Evolutionary conservation across 1,140 invertebrate species (phyloP).

Genomic region (Euura lappo): DNA sequence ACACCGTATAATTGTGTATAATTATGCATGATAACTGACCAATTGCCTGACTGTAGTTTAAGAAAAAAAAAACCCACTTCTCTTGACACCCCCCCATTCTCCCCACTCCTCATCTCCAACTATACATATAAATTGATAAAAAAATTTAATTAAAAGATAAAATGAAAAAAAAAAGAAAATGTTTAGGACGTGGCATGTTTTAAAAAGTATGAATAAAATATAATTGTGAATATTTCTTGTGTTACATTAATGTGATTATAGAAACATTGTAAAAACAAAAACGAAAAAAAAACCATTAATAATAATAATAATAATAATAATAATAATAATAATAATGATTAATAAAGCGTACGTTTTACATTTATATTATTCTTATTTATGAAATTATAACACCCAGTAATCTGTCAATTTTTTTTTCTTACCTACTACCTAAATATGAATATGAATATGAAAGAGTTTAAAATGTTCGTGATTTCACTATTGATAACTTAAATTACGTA

Average conservation of each 20-base stretch:
- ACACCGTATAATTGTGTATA: slow-evolving; percentile 4
- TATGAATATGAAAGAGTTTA: no score
- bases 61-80: slow-evolving; percentile 45
- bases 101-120: no score
- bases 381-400: no score
- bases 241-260: slow-evolving; percentile 60
- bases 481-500: no score
- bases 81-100: slow-evolving; percentile 40
- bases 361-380: slow-evolving; percentile 31
- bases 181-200: slow-evolving; percentile 55
- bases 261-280: slow-evolving; percentile 57
- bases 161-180: slow-evolving; percentile 34
- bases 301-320: no score
- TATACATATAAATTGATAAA: no score
- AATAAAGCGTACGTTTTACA: slow-evolving; percentile 63
- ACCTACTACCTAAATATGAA: no score
- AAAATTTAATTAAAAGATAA: background rate
- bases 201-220: slow-evolving; percentile 51
- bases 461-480: no score
- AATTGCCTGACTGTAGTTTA: slow-evolving; percentile 57
- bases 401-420: no score
- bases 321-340: slow-evolving; percentile 11
- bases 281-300: no score
- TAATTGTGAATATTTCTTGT: slow-evolving; percentile 60
- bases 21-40: slow-evolving; percentile 49